Evolutionary conservation across 2,113 vertebrate genomes (phyloP).

Genomic region (Hystrix brachyura): DNA sequence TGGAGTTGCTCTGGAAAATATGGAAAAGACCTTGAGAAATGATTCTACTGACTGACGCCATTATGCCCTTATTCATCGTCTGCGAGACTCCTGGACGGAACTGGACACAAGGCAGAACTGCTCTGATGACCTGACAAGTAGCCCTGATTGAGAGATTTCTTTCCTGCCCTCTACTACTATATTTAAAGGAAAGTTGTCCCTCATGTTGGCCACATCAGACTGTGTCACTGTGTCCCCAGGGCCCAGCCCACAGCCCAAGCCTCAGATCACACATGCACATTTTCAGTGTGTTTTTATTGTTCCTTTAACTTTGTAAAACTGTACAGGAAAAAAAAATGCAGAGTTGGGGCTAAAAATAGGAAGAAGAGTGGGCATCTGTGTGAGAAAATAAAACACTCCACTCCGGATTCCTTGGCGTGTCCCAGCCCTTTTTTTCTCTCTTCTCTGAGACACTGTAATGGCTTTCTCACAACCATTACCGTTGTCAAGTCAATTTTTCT

Average conservation of each 20-base stretch:
- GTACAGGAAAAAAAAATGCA: background rate
- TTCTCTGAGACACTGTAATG: conserved; percentile 86
- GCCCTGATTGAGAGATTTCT: background rate
- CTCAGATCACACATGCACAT: background rate
- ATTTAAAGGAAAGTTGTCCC: background rate
- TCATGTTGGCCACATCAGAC: background rate
- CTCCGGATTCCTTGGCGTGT: background rate
- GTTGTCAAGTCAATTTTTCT: conserved; percentile 90
- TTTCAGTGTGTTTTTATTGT: background rate
- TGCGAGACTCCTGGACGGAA: background rate
- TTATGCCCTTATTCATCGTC: background rate
- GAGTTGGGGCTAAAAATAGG: conserved; percentile 31
- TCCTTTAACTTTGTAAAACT: background rate
- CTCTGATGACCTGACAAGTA: background rate
- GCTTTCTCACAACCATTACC: conserved; percentile 88
- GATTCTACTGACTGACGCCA: too few species aligned
- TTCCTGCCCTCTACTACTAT: background rate
- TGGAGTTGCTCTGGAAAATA: background rate
- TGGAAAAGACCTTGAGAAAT: background rate
- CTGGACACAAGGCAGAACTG: background rate
- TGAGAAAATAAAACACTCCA: background rate
- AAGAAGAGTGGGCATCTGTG: background rate
- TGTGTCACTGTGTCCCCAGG: background rate
- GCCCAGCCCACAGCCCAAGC: background rate
- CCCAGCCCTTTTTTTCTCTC: background rate